A percentile compares a stretch with the other conserved stretches of the same genome.
phyloP scores from a whole-genome alignment of 2,888 invertebrate species.

The Merodon equestris region DNA sequence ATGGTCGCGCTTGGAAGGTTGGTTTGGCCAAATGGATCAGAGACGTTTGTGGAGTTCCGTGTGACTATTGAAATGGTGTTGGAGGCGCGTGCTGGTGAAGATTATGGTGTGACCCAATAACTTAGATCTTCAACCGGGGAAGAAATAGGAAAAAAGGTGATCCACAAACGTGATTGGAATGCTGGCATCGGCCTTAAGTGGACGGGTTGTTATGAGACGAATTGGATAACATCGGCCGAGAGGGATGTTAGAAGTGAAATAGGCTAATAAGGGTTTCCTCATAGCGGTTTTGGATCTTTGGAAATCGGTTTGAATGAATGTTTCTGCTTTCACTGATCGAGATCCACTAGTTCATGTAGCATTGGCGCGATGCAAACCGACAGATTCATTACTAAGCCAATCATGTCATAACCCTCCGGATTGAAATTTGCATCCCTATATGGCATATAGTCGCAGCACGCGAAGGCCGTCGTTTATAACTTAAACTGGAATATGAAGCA shows the following conservation, averaged over 20 bases:
- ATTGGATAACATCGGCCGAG: neutral
- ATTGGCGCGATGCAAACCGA: too few relatives aligned
- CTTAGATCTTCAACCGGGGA: constrained; percentile 31
- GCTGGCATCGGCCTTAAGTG: neutral
- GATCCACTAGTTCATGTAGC: too few relatives aligned
- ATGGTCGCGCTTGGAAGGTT: constrained; percentile 25
- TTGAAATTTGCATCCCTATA: too few relatives aligned
- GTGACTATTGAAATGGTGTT: constrained; percentile 29
- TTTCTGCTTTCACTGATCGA: too few relatives aligned
- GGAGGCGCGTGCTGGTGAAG: neutral
- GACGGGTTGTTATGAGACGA: neutral
- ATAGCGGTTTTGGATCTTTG: too few relatives aligned
- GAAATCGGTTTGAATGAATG: too few relatives aligned
- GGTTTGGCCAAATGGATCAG: neutral
- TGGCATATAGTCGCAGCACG: too few relatives aligned
- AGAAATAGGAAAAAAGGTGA: neutral
- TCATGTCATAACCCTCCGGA: too few relatives aligned
- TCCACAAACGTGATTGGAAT: constrained; percentile 2
- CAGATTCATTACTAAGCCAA: too few relatives aligned
- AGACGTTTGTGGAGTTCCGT: constrained; percentile 31
- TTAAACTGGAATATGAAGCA: too few relatives aligned
- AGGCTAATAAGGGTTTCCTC: neutral
- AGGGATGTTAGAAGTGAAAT: neutral
- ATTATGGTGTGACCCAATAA: constrained; percentile 52
- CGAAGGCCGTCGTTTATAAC: too few relatives aligned